Percentiles rank a stretch among this genome's conserved stretches.
phyloP scores from a whole-genome alignment of 2,888 invertebrate species.

The Orchesellides sinensis region DNA sequence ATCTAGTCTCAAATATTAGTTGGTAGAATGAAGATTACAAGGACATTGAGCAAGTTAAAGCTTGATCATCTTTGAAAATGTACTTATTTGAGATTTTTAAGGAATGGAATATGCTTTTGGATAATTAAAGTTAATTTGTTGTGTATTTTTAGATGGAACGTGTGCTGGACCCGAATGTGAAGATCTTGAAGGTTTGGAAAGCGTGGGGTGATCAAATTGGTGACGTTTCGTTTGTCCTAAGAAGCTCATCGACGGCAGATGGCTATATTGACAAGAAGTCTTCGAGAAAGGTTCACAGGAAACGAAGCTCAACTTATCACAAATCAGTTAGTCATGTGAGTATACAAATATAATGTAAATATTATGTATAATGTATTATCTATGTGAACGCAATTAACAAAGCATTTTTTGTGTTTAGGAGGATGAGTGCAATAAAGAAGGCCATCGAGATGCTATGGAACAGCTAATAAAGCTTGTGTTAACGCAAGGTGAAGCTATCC shows the following conservation, averaged over 20 bases:
- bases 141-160: conserved; percentile 78
- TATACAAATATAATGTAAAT: neutral
- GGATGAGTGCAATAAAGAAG: conserved; percentile 51
- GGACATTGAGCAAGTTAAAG: too few relatives aligned
- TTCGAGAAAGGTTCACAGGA: conserved; percentile 58
- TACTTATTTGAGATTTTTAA: too few relatives aligned
- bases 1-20: too few relatives aligned
- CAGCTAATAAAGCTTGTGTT: conserved; percentile 80
- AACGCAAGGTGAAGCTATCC: conserved; percentile 81
- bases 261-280: conserved; percentile 71
- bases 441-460: conserved; percentile 78
- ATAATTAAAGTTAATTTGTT: neutral
- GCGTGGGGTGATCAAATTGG: conserved; percentile 87
- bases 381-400: neutral
- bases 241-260: conserved; percentile 57
- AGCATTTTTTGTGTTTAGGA: conserved; percentile 33
- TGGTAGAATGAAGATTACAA: too few relatives aligned
- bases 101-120: too few relatives aligned
- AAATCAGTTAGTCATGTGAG: neutral
- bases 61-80: too few relatives aligned
- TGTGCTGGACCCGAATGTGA: conserved; percentile 84
- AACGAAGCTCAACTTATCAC: conserved; percentile 62
- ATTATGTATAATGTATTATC: neutral
- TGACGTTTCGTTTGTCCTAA: conserved; percentile 78
- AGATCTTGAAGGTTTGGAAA: conserved; percentile 87